Base-by-base conservation (phyloP, 23 tunicate genomes). In the Corella eumyota region DNA sequence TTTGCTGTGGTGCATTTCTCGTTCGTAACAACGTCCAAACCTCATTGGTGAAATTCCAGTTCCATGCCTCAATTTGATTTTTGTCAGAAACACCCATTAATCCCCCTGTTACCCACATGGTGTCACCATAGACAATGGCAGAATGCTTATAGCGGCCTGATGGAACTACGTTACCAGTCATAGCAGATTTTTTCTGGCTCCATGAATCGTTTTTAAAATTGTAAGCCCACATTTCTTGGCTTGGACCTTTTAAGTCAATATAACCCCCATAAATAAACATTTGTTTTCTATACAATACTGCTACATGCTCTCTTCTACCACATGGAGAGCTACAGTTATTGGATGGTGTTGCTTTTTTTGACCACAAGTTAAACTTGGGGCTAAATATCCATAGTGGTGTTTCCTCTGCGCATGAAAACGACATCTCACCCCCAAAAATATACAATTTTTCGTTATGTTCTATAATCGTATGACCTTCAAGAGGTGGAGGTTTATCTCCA, bases 31-130 rank as follows among this genome's bases (percentile, higher is more conserved):
- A 48, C 44, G 52, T 58, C 95, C 95, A 86, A 47, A 35, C 24
- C 4, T 4, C 24, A 29, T 64, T 36, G 24, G 36, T 23, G 36
- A 69, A 51, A 29, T 69, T 32, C 85, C 85, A 78, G 4, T 70
- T 78, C 85, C 85, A 78, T 27, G 58, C 66, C 30, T 78, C 76
- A 36, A 37, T 78, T 50, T 55, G 60, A 51, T 78, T 78, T 4
- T 40, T 35, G 51, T 69, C 76, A 17, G 85, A 59, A 30, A 78
- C 35, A 1, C 95, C 87, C 63, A 76, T 78, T 33, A 86, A 58
- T 3, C 95, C 95, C 23, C 95, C 95, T 56, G 83, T 65, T 15
- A 86, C 56, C 95, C 95, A 86, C 76, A 86, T 50, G 1, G 52
- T 26, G 34, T 86, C 66, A 9, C 71, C 50, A 45, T 60, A 48